phyloP scores from a whole-genome alignment of 2,797 vertebrate genomes.

The Sylvia borin region DNA sequence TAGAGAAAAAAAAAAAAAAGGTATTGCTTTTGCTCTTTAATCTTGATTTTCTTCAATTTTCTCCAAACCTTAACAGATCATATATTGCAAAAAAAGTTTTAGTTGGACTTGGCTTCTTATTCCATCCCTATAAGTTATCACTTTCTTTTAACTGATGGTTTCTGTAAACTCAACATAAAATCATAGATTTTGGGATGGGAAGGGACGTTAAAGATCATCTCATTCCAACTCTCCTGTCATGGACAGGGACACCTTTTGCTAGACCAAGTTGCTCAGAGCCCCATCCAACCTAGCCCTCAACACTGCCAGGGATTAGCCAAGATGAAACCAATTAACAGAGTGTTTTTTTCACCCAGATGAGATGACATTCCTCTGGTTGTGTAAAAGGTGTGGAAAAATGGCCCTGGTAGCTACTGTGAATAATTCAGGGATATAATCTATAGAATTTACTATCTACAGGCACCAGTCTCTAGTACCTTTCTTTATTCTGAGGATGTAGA shows the following conservation, averaged over 20 bases:
- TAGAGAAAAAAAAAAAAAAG: no score
- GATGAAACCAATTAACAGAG: neutral
- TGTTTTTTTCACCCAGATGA: neutral
- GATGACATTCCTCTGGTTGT: neutral
- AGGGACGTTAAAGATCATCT: neutral
- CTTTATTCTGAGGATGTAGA: neutral
- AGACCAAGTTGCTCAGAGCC: neutral
- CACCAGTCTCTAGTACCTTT: neutral
- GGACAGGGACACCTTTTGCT: neutral
- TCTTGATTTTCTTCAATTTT: neutral
- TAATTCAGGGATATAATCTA: neutral
- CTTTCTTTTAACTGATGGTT: neutral
- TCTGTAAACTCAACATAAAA: neutral
- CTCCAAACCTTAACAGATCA: neutral
- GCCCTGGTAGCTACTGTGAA: neutral
- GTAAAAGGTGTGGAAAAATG: neutral
- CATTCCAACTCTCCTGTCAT: neutral
- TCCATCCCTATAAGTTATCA: neutral
- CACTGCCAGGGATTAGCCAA: neutral
- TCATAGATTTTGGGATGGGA: neutral
- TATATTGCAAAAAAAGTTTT: neutral
- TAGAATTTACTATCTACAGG: neutral
- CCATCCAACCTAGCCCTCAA: neutral
- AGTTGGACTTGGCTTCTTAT: neutral
- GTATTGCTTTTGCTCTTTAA: neutral